Base-by-base conservation (phyloP, 2,888 invertebrate species). In the Lypha dubia region DNA sequence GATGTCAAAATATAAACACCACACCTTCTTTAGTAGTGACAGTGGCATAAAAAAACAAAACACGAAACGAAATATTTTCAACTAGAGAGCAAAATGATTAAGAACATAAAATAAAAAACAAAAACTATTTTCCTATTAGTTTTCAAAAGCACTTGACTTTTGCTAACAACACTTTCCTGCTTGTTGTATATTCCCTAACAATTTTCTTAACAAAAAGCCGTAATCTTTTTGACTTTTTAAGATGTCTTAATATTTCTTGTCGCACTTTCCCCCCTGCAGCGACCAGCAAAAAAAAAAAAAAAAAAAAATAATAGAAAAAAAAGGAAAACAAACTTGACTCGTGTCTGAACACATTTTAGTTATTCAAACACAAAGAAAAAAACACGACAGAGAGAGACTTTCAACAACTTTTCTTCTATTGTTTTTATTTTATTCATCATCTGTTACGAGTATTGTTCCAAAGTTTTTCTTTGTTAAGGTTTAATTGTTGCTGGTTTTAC, bases 291-390 rank as follows among this genome's bases (percentile, higher is more conserved):
- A 38, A 38, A 28, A 28, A 4, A 63, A 68, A 15, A 13, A 41
- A 9, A 28, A 28, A 38, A 11, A 38, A 38, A 28, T 4, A 4
- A 63, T 60, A 15, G 8, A 41, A 9, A 28, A 28, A 28, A 44
- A 20, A 15, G 3, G 32, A 51, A 51, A 15, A 28, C 20, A 15
- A 60, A 67, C 74, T 83, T 67, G 32, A 65, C 70, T 79, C 83
- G 67, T 79, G 83, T 67, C 65, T 71, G 53, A 65, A 76, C 4
- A 56, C 46, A 79, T 79, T 83, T n/a, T 63, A 70, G 17, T 75
- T 79, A 58, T 79, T 79, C 35, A 44, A 22, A 51, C 56, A 75
- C 3, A 38, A 11, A 11, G 3, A 38, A 38, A 38, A 38, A 74
- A 80, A 71, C 1, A 44, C 2, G 4, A 35, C n/a, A n/a, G n/a